Conservation (phyloP, 2,797 vertebrate genomes). For the Ataeniobius toweri region DNA sequence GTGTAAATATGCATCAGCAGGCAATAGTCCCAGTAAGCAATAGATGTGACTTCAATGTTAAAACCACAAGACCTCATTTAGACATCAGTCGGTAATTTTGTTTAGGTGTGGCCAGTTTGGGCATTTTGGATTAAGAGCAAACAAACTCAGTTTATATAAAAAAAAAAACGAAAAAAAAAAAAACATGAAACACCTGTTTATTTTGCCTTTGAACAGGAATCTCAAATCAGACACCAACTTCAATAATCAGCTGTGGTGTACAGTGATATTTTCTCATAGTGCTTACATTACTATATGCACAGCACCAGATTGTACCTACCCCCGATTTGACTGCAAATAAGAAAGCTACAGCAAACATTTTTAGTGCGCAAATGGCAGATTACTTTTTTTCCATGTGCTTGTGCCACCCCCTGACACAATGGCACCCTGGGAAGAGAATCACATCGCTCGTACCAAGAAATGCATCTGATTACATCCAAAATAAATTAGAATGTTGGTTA, state of each 20-base stretch:
- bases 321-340: neutral
- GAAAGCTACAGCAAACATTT: neutral
- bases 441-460: neutral
- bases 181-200: neutral
- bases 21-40: neutral
- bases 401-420: neutral
- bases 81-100: neutral
- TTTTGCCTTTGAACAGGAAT: neutral
- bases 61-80: neutral
- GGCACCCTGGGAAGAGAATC: neutral
- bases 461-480: constrained; percentile 1
- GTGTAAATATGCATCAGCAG: neutral
- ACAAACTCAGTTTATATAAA: neutral
- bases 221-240: neutral
- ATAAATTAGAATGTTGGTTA: constrained; percentile 14
- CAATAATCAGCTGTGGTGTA: neutral
- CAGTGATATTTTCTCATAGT: neutral
- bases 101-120: neutral
- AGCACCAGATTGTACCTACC: neutral
- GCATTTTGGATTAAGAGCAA: neutral
- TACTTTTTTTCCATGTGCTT: neutral
- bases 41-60: neutral
- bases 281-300: neutral
- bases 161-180: neutral
- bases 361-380: neutral